Evolutionary conservation across 2,888 invertebrate species (phyloP).

Genomic region (Drosophila eohydei): DNA sequence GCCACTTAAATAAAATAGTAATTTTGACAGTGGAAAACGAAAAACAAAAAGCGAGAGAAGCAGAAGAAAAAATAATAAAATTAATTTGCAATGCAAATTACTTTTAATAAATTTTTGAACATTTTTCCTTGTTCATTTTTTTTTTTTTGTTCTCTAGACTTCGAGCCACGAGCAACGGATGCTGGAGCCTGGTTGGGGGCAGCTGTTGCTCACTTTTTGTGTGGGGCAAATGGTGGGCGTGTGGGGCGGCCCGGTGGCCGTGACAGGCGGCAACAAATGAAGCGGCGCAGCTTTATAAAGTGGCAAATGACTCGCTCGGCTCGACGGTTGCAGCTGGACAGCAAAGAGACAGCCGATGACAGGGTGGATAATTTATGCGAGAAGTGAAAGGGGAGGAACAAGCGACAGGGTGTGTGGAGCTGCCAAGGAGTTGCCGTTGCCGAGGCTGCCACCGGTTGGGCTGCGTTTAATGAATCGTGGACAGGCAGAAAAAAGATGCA

Average conservation of each 20-base stretch:
- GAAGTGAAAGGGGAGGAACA: conserved; percentile 12
- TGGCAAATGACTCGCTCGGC: conserved; percentile 35
- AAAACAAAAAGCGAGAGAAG: conserved; percentile 6
- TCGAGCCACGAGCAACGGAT: background rate
- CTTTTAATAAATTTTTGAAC: conserved; percentile 63
- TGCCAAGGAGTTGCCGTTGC: background rate
- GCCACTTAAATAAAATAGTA: conserved; percentile 70
- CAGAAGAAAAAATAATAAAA: conserved; percentile 38
- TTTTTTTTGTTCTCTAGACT: conserved; percentile 6
- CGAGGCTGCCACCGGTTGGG: background rate
- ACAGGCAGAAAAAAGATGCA: conserved; percentile 8
- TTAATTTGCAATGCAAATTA: conserved; percentile 75
- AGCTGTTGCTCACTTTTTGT: conserved; percentile 57
- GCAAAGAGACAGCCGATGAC: conserved; percentile 61
- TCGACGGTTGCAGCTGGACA: conserved; percentile 22
- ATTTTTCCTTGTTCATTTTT: conserved; percentile 12
- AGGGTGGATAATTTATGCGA: conserved; percentile 66
- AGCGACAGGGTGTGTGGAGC: conserved; percentile 36
- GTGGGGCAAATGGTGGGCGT: background rate
- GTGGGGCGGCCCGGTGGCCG: background rate
- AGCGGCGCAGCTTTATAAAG: conserved; percentile 68
- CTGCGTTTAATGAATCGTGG: conserved; percentile 40
- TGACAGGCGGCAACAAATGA: conserved; percentile 60
- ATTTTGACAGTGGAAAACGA: conserved; percentile 49
- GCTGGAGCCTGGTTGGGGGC: conserved; percentile 15